Percentiles rank a stretch among this genome's conserved stretches.
These are phyloP conservation scores for Scaptomyza polygonia DNA, from an alignment of 2,888 invertebrate genomes.

Conservation along the genomic window DNA sequence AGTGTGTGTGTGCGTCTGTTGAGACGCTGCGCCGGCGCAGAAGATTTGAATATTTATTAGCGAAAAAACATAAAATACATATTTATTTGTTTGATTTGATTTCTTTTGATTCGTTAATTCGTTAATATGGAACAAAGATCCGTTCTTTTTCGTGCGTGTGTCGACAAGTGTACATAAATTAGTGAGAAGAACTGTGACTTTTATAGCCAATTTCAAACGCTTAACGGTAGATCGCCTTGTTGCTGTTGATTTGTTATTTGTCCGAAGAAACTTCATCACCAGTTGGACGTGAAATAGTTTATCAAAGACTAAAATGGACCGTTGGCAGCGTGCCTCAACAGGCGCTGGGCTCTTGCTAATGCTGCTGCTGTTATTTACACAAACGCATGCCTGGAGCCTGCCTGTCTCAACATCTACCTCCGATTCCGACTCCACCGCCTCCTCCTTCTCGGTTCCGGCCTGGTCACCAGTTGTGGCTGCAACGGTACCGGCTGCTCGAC, in stretches of 20 bases:
- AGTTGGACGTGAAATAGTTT: conserved; percentile 14
- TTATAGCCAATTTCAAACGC: conserved; percentile 21
- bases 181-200: conserved; percentile 28
- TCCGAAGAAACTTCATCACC: conserved; percentile 10
- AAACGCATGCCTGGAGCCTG: conserved; percentile 62
- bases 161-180: conserved; percentile 63
- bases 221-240: conserved; percentile 30
- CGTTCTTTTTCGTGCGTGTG: conserved; percentile 67
- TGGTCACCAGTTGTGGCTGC: conserved; percentile 24
- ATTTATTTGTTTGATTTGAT: neutral
- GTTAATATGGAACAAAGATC: conserved; percentile 71
- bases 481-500: conserved; percentile 45
- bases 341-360: conserved; percentile 42
- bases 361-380: conserved; percentile 41
- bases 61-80: conserved; percentile 11
- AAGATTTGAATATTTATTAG: conserved; percentile 36
- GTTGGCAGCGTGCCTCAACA: conserved; percentile 53
- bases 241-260: conserved; percentile 6
- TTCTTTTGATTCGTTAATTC: neutral
- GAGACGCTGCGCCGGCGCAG: conserved; percentile 24
- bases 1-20: conserved; percentile 1
- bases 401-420: conserved; percentile 28
- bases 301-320: conserved; percentile 53
- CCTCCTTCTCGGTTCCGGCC: conserved; percentile 33
- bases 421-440: too few species aligned